These are phyloP conservation scores for Nycticryphes semicollaris DNA, from an alignment of 2,113 vertebrate genomes.

Conservation along the genomic window DNA sequence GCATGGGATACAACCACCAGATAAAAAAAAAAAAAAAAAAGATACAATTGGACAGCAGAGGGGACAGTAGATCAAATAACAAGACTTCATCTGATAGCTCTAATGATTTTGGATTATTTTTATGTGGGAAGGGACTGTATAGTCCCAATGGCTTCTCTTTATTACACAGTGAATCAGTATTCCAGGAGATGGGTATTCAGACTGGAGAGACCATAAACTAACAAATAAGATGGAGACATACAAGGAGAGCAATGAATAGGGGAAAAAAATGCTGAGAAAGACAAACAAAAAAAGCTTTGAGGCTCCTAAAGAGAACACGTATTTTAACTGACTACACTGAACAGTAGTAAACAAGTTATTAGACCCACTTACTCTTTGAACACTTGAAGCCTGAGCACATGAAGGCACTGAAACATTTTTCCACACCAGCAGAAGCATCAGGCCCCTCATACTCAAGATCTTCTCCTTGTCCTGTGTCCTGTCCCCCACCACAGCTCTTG, in stretches of 20 bases:
- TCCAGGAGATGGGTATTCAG: neutral
- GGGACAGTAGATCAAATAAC: neutral
- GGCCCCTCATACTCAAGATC: neutral
- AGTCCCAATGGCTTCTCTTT: neutral
- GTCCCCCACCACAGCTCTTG: neutral
- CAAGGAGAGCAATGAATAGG: neutral
- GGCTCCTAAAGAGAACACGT: accelerated
- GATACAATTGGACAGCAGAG: neutral
- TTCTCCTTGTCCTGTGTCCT: neutral
- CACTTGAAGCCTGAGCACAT: neutral
- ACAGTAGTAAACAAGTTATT: neutral
- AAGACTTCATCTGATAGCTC: neutral
- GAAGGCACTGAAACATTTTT: neutral
- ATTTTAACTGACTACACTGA: neutral
- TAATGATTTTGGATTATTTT: neutral
- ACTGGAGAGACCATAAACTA: neutral
- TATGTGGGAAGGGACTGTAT: neutral
- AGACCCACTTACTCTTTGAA: neutral
- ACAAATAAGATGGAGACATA: neutral
- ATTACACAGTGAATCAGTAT: neutral
- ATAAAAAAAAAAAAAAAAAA: neutral
- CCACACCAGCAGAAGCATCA: neutral
- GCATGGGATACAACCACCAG: neutral
- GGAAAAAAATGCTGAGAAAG: neutral
- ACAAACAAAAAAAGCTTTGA: neutral